Evolutionary conservation across 53 echinoderm and acorn worm species (phyloP).

Genomic region (Pentamera pediparva): DNA sequence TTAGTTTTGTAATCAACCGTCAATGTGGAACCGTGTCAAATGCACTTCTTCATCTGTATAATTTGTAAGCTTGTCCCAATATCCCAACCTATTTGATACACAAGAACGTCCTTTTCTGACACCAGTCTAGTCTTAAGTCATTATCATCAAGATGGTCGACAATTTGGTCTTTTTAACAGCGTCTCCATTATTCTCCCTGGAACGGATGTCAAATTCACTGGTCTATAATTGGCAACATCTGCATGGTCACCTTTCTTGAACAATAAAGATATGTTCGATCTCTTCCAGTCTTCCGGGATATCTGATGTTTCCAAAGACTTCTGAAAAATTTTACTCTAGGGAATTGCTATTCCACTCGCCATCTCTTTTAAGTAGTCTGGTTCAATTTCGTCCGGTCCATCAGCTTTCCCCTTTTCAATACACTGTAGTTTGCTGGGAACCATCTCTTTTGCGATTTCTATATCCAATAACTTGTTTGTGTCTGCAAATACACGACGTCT

Average conservation of each 20-base stretch:
- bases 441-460: no score
- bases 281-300: neutral
- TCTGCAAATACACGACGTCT: no score
- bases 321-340: neutral
- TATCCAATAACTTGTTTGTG: no score
- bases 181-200: constrained; percentile 11
- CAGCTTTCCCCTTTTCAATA: neutral
- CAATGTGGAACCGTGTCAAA: no score
- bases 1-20: no score
- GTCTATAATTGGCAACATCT: neutral
- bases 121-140: no score
- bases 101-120: no score
- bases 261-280: neutral
- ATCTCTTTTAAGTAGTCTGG: neutral
- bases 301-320: neutral
- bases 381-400: neutral
- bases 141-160: neutral
- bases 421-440: no score
- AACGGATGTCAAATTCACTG: neutral
- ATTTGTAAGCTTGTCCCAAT: no score
- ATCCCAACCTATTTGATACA: no score
- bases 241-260: neutral
- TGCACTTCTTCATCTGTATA: no score
- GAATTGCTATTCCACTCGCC: neutral
- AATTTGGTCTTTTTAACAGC: neutral